Base-by-base conservation (phyloP, 2,888 invertebrate genomes). In the Pyrochroa serraticornis region DNA sequence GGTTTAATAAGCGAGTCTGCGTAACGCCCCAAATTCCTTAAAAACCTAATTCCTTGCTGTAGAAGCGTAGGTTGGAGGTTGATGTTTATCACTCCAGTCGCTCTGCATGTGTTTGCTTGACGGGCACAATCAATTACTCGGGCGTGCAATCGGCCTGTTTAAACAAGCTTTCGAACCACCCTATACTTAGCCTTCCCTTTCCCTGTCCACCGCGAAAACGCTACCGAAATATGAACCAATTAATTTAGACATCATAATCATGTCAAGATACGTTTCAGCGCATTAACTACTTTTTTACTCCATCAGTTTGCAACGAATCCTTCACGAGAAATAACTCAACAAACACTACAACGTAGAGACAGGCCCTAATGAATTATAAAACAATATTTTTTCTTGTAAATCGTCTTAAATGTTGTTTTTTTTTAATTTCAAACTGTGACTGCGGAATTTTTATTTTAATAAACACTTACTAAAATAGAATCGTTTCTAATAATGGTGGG, bases 71-170 rank as follows among this genome's bases (percentile, higher is more conserved):
- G 58, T 61, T 56, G 54, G 56, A 62, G 54, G 62, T 56, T 57
- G 58, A 53, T 60, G 64, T 62, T 60, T 60, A 62, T 64, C 62
- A 62, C 58, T 58, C 47, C 42, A 44, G 36, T 58, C 49, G 47
- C 55, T 60, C 51, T 64, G 60, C 62, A 64, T 64, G 60, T 57
- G 58, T 62, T 62, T 60, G 60, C 55, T 60, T 60, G 60, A 64
- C 58, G 60, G 58, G 41, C 51, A 62, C 60, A 60, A 64, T 64
- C 64, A 62, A 62, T 64, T 64, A 62, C 56, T 51, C 48, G 54
- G 53, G 58, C 58, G 59, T 60, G 58, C 62, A 62, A 58, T 64
- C 58, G 60, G 58, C 60, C 49, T 64, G 62, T 64, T 62, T 56
- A 46, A 64, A 62, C 60, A 58, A 56, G 50, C 60, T 52, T 58